Evolutionary conservation across 2,888 invertebrate species (phyloP), one percentile per base, ranked within the genome.

Genomic region (Diarsia brunnea): DNA sequence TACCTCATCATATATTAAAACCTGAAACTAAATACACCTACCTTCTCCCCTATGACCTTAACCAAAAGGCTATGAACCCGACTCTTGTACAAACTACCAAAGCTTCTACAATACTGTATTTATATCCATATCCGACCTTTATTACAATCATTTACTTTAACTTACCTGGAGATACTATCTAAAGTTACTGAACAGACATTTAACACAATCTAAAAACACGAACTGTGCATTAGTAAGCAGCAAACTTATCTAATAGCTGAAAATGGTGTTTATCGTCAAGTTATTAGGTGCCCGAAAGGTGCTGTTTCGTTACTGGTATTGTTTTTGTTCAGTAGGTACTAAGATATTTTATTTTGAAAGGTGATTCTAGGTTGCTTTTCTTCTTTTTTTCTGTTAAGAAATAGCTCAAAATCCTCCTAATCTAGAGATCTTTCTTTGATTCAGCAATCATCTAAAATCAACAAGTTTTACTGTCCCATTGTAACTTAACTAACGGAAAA

Each of bases 191-290:
- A 82, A 77, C 77, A 81, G 75, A 78, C 70, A 82, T 84, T 82
- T 81, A 79, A 82, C 75, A 81, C 66, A 79, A 88, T 87, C 84
- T 84, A 51, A 74, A 69, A 82, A 88, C 87, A 88, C 63, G 84
- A 71, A 76, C 75, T 71, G 24, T 83, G 87, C 87, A 87, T 87
- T 88, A 88, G 73, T 75, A 75, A 72, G 78, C 61, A 70, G 11
- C 45, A 14, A 81, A 87, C 69, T 78, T 84, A 81, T 87, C 82
- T 78, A 84, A 82, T 71, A 55, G 58, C 58, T 65, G 49, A 43
- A 84, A 68, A 43, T 63, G 45, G 47, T 65, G 43, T 71, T 71
- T 78, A 71, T 82, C 14, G 58, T 69, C 21, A 38, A 75, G 82
- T 75, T 55, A 14, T 24, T 38, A 38, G 53, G 3, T 43, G 12